phyloP scores from a whole-genome alignment of 2,797 vertebrate species.

The Brotula barbata region DNA sequence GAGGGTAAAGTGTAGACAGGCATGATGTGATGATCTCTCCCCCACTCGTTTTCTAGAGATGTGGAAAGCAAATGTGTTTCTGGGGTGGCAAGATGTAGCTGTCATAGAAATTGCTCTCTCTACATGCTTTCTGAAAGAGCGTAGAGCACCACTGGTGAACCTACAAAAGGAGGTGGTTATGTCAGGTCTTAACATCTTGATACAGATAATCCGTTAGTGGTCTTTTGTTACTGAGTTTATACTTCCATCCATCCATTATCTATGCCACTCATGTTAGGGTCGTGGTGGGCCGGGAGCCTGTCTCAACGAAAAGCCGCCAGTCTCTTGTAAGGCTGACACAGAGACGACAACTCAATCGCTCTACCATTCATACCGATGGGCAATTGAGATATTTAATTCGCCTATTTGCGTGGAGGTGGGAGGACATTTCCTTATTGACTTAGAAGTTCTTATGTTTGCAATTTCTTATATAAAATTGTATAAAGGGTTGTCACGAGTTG shows the following conservation, averaged over 20 bases:
- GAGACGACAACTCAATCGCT: too few relatives aligned
- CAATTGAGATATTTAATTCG: too few relatives aligned
- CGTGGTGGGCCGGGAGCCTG: too few relatives aligned
- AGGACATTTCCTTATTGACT: not conserved
- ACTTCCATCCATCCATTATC: too few relatives aligned
- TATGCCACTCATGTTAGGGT: too few relatives aligned
- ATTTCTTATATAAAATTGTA: not conserved
- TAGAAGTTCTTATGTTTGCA: not conserved
- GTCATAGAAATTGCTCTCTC: slow-evolving; percentile 38
- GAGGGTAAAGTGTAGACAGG: slow-evolving; percentile 52
- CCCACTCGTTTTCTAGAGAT: slow-evolving; percentile 12
- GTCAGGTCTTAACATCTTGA: slow-evolving; percentile 5
- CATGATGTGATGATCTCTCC: slow-evolving; percentile 42
- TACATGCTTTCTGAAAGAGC: slow-evolving; percentile 26
- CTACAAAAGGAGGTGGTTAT: slow-evolving; percentile 17
- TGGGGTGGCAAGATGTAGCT: slow-evolving; percentile 28
- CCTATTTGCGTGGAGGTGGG: too few relatives aligned
- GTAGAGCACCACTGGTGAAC: slow-evolving; percentile 25
- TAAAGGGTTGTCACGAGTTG: not conserved
- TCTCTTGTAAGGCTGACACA: too few relatives aligned
- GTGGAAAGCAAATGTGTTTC: slow-evolving; percentile 24
- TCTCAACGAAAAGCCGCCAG: too few relatives aligned
- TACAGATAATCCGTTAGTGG: slow-evolving; percentile 4
- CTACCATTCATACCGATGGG: too few relatives aligned
- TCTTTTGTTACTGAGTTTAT: not conserved